phyloP scores from a whole-genome alignment of 2,113 vertebrate genomes.

The Indicator indicator region DNA sequence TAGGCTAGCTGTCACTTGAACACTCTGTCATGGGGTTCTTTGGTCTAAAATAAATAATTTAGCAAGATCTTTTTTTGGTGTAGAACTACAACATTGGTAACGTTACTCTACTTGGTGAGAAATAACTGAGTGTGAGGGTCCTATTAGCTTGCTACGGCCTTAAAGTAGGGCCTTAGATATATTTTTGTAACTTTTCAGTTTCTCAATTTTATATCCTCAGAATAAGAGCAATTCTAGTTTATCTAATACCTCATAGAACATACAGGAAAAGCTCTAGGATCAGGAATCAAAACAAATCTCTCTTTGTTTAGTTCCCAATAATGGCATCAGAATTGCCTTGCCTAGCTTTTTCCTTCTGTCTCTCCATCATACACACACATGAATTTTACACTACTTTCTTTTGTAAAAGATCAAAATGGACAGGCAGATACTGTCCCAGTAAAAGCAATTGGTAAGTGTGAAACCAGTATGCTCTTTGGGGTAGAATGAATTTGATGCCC shows the following conservation, averaged over 20 bases:
- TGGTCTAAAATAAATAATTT: not conserved
- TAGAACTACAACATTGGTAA: not conserved
- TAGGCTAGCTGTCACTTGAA: not conserved
- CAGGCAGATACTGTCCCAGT: not conserved
- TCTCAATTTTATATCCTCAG: not conserved
- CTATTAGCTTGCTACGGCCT: not conserved
- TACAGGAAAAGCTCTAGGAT: not conserved
- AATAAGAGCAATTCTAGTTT: not conserved
- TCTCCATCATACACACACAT: not conserved
- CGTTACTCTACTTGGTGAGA: not conserved
- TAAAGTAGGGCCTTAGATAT: not conserved
- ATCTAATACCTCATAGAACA: not conserved
- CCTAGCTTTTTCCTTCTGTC: not conserved
- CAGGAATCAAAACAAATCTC: not conserved
- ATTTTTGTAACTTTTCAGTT: not conserved
- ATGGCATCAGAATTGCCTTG: accelerated
- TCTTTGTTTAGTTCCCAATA: not conserved
- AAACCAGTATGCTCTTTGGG: not conserved
- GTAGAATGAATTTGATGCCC: accelerated
- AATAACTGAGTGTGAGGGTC: not conserved
- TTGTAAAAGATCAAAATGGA: not conserved
- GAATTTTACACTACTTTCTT: not conserved
- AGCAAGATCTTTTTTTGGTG: not conserved
- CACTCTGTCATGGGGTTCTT: not conserved
- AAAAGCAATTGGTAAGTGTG: not conserved